A percentile compares a stretch with the other conserved stretches of the same genome.
These are phyloP conservation scores for Xanthorhoe designata DNA, from an alignment of 2,888 invertebrate genomes.

Conservation along the genomic window DNA sequence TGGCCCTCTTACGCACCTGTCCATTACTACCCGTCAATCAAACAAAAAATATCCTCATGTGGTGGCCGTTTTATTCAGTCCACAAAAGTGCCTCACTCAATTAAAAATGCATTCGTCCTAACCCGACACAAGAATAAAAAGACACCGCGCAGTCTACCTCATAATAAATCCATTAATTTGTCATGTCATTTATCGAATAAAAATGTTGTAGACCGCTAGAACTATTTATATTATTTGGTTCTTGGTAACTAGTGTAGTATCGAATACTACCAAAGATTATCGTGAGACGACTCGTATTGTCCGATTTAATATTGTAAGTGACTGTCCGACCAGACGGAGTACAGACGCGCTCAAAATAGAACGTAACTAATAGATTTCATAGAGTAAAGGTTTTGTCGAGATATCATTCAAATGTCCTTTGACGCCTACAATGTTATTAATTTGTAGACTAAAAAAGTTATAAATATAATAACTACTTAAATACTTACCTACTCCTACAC, in stretches of 20 bases:
- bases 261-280: constrained; percentile 74
- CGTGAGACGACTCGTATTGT: constrained; percentile 71
- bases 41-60: constrained; percentile 81
- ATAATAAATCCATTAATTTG: constrained; percentile 86
- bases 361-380: constrained; percentile 29
- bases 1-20: constrained; percentile 79
- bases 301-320: constrained; percentile 76
- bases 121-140: constrained; percentile 78
- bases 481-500: constrained; percentile 22
- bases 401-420: constrained; percentile 29
- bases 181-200: constrained; percentile 82
- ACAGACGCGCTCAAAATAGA: constrained; percentile 56
- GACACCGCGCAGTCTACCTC: constrained; percentile 74
- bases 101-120: constrained; percentile 86
- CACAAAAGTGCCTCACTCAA: constrained; percentile 84
- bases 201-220: constrained; percentile 34
- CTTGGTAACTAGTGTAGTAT: constrained; percentile 71
- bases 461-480: constrained; percentile 21
- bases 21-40: constrained; percentile 85
- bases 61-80: constrained; percentile 84
- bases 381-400: constrained; percentile 25
- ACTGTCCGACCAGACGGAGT: constrained; percentile 59
- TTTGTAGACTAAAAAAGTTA: constrained; percentile 22
- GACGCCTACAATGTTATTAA: constrained; percentile 28
- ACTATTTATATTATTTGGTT: constrained; percentile 51